A percentile compares a stretch with the other conserved stretches of the same genome.
These are phyloP conservation scores for Ciconia boyciana DNA, from an alignment of 2,113 vertebrate species.

Conservation along the genomic window DNA sequence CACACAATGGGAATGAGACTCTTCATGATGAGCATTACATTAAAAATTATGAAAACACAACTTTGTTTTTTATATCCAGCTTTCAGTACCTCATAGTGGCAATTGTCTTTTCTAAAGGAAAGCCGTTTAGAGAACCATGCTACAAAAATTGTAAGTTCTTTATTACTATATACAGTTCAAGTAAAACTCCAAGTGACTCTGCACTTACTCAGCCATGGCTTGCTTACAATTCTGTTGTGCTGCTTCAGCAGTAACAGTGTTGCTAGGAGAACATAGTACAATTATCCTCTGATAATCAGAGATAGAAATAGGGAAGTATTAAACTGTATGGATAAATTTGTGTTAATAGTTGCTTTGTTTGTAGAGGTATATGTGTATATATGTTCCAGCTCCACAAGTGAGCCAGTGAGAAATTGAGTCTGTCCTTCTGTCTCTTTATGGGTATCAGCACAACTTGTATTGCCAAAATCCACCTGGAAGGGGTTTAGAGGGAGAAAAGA, in stretches of 20 bases:
- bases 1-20: slow-evolving; percentile 68
- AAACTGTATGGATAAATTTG: not conserved
- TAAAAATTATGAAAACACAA: slow-evolving; percentile 93
- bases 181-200: not conserved
- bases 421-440: not conserved
- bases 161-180: not conserved
- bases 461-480: not conserved
- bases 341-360: not conserved
- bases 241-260: not conserved
- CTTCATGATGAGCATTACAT: slow-evolving; percentile 84
- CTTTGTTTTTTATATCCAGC: slow-evolving; percentile 93
- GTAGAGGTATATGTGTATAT: not conserved
- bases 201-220: not conserved
- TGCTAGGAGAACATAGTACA: not conserved
- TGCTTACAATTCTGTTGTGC: not conserved
- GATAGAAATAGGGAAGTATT: not conserved
- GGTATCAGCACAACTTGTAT: not conserved
- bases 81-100: slow-evolving; percentile 98
- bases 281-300: not conserved
- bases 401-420: not conserved
- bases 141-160: slow-evolving; percentile 91
- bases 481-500: not conserved
- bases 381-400: not conserved
- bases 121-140: slow-evolving; percentile 95
- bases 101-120: slow-evolving; percentile 96